Base-by-base conservation (phyloP, 2,113 vertebrate species). In the Pluvianellus socialis region DNA sequence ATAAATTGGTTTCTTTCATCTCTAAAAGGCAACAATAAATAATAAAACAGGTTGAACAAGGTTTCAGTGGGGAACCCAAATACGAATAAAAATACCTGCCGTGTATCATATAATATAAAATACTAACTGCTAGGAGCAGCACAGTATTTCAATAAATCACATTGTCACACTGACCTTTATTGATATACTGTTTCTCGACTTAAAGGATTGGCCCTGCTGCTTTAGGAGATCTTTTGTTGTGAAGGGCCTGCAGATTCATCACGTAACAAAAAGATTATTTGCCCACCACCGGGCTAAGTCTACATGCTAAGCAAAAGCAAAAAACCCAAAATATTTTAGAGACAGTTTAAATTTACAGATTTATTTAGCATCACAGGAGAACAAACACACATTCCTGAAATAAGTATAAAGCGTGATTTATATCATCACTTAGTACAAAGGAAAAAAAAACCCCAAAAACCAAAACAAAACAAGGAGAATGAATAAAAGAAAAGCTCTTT, bases 161-260 rank as follows among this genome's bases (percentile, higher is more conserved):
- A 96, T 90, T 97, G 97, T 97, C 97, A 96, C 77, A 53, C 72
- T 98, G 98, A 98, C 97, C 98, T 98, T 98, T 98, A 98, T 96
- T 98, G 98, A 98, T 97, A 97, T 28, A 88, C 93, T 93, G n/a
- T 85, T 97, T 95, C 95, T 93, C 80, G 92, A 88, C 76, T 90
- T 91, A 96, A 96, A 97, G 77, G 77, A 97, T 96, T 92, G 88
- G 35, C 88, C 96, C 84, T 95, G 88, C 92, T 97, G 96, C 90
- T 97, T 97, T 90, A 97, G 96, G 95, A 96, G 83, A 96, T 92
- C 92, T 97, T 98, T 96, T 96, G 79, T 95, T 94, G 79, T 86
- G 91, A 61, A 96, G 94, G 82, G 86, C 94, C 86, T 95, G 76
- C 40, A 96, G 94, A 97, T 95, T 91, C 83, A 79, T 94, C 94